Evolutionary conservation across 2,888 invertebrate species (phyloP).

Genomic region (Drosophila quinaria): DNA sequence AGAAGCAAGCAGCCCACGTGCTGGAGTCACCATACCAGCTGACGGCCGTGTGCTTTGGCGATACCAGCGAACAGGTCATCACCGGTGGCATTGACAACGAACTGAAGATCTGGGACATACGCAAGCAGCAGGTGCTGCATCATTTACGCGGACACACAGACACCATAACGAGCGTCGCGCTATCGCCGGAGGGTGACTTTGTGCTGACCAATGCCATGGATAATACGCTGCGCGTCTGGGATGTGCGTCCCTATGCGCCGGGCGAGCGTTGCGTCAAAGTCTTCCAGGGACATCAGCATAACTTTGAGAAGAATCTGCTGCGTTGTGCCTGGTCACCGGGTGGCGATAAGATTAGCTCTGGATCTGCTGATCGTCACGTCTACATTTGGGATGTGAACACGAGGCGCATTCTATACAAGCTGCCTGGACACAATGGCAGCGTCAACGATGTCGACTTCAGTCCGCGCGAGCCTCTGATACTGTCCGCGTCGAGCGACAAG

Average conservation of each 20-base stretch:
- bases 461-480: constrained; percentile 95
- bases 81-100: constrained; percentile 99
- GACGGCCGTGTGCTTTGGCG: constrained; percentile 96
- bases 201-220: constrained; percentile 99
- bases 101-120: constrained; percentile 98
- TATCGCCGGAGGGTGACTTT: constrained; percentile 90
- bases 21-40: constrained; percentile 92
- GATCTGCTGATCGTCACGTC: constrained; percentile 97
- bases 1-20: constrained; percentile 91
- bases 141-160: constrained; percentile 97
- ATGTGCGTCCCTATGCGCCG: constrained; percentile 97
- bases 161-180: constrained; percentile 95
- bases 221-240: constrained; percentile 97
- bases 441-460: constrained; percentile 99
- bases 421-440: constrained; percentile 99
- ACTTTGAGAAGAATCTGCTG: constrained; percentile 98
- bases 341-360: constrained; percentile 93
- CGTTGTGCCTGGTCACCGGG: constrained; percentile 97
- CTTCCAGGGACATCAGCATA: constrained; percentile 97
- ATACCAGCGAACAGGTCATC: constrained; percentile 97
- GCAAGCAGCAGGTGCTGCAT: constrained; percentile 92
- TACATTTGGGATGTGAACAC: constrained; percentile 99
- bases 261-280: constrained; percentile 97
- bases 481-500: constrained; percentile 98
- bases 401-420: constrained; percentile 95